Base-by-base conservation (phyloP, 2,888 invertebrate species). In the Pogonocherus hispidulus region DNA sequence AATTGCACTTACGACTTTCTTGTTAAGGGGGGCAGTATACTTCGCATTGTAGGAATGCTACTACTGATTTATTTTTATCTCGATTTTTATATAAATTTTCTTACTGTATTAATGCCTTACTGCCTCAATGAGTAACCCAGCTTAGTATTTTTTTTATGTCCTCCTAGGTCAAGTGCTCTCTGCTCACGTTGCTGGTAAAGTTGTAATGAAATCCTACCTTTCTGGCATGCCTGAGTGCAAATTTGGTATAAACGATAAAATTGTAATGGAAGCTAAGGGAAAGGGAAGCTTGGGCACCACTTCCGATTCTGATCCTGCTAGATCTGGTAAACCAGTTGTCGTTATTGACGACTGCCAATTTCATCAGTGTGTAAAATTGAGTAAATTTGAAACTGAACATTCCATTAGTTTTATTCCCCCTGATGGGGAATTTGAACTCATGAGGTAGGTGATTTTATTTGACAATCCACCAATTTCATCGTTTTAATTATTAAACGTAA, bases 221-320 rank as follows among this genome's bases (percentile, higher is more conserved):
- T 98, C 98, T 20, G 99, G 99, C 32, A 99, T 99, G 99, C 99
- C 99, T 0, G 99, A 99, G 86, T 99, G 99, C 88, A 99, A 99
- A 88, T 99, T 95, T 85, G 99, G 99, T 14, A 99, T 99, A 82
- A 99, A 99, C 82, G 99, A 99, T 86, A 99, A 99, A 87, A 96
- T 99, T 67, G 96, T 99, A 4, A 97, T 99, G 96, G 99, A 99
- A 82, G 92, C 95, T 0, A 95, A 95, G 83, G 94, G 94, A 1
- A 93, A 94, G 79, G 91, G 92, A 14, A 90, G 90, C 41, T 87
- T 90, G 83, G 90, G 92, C 1, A 88, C 91, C 0, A 91, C 92
- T 68, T 84, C 87, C 8, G 88, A 87, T 80, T 89, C 91, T 70
- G 95, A 95, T 84, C 91, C 93, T 35, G 93, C 94, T 16, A 91